Evolutionary conservation across 2,888 invertebrate species (phyloP).

Genomic region (Lamellibrachia satsuma): DNA sequence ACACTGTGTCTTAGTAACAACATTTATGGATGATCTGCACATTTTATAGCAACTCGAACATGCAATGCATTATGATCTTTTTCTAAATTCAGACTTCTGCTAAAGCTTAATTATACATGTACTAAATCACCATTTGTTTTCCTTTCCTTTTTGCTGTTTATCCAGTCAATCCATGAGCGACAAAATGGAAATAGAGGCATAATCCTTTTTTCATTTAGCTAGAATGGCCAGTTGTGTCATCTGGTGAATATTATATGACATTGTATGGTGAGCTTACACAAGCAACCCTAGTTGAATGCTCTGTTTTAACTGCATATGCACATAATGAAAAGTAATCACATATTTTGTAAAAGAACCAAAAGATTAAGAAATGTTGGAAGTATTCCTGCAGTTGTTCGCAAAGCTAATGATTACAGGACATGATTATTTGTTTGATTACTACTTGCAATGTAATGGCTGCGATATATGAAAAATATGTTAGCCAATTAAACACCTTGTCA

Average conservation of each 20-base stretch:
- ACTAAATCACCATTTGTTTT: neutral
- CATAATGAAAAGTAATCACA: neutral
- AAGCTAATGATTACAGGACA: neutral
- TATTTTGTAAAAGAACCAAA: neutral
- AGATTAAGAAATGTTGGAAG: neutral
- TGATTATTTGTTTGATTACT: neutral
- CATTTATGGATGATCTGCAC: slow-evolving; percentile 8
- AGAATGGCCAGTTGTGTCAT: neutral
- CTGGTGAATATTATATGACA: neutral
- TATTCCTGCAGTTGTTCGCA: neutral
- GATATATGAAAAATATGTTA: neutral
- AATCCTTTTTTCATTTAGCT: neutral
- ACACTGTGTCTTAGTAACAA: neutral
- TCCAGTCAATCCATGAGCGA: neutral
- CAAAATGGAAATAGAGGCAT: neutral
- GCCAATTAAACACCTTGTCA: neutral
- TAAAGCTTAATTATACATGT: neutral
- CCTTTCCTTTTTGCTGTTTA: neutral
- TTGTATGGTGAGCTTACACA: neutral
- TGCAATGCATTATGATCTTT: neutral
- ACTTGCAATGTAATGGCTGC: neutral
- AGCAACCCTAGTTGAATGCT: neutral
- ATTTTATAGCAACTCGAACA: neutral
- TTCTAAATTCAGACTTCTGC: neutral
- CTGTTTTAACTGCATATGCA: neutral